Evolutionary conservation across 2,797 vertebrate species (phyloP), one percentile per base, ranked within the genome.

Genomic region (Gobionotothen gibberifrons): DNA sequence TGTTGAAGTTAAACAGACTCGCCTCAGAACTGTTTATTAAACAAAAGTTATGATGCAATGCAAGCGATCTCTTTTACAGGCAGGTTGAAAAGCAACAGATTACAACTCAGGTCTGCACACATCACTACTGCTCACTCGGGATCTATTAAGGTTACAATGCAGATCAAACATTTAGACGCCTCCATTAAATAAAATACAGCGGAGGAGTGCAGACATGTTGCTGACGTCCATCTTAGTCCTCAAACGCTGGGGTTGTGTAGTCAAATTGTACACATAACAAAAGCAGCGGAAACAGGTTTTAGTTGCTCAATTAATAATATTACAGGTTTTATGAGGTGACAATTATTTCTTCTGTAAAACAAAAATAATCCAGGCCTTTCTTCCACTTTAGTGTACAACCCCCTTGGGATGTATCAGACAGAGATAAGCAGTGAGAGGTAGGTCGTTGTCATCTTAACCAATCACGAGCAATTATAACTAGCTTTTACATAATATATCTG

Each of bases 381-480:
- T 22, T 22, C 51, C n/a, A 12, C 12, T 60, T 72, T 62, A 71
- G 44, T 72, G 32, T 49, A 29, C 26, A 56, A 64, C n/a, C 68
- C 22, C 54, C 21, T 46, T 61, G 7, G 59, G 74, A 48, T 69
- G 46, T 43, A 14, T 52, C 13, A 56, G 32, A 62, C 32, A 52
- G 53, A 47, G 48, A 68, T 51, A 9, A 76, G 71, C 64, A 17
- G 67, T 72, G 78, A 84, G 90, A 93, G 90, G 92, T 93, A 93
- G 89, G 81, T 58, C 56, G 81, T 90, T 88, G 83, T 91, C 56
- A 53, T 66, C 71, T 69, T 67, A 58, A 72, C 56, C 46, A 72
- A 64, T 68, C 55, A 72, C 48, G 51, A 58, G 17, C 56, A 55
- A 68, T 62, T 11, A 49, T 15, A 64, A 21, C 47, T 7, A 7